A percentile compares a stretch with the other conserved stretches of the same genome.
phyloP scores from a whole-genome alignment of 2,888 invertebrate genomes.

The Eudemis profundana region DNA sequence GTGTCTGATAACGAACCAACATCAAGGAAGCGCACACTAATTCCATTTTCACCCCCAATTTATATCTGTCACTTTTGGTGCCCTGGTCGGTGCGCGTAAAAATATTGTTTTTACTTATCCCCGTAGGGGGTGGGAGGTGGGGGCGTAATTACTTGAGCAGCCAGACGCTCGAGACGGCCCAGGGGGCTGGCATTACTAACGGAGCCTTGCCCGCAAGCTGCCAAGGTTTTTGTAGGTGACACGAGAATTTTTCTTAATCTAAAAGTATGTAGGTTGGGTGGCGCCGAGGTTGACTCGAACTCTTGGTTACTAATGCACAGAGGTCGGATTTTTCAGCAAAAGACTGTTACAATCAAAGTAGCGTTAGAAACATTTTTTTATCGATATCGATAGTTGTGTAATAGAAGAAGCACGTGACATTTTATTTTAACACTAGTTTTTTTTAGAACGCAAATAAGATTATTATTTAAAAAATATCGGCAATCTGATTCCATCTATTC shows the following conservation, averaged over 20 bases:
- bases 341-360: no score
- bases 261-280: constrained; percentile 40
- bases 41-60: constrained; percentile 79
- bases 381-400: no score
- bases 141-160: constrained; percentile 82
- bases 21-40: constrained; percentile 71
- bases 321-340: no score
- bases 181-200: constrained; percentile 72
- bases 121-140: constrained; percentile 57
- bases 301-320: constrained; percentile 35
- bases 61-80: constrained; percentile 82
- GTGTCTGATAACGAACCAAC: constrained; percentile 53
- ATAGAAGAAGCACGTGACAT: no score
- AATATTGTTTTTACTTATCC: constrained; percentile 85
- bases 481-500: no score
- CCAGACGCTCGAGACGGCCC: constrained; percentile 69
- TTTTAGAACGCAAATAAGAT: no score
- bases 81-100: constrained; percentile 77
- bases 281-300: constrained; percentile 23
- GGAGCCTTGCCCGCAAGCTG: constrained; percentile 63
- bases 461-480: no score
- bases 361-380: no score
- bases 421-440: no score
- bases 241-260: constrained; percentile 73
- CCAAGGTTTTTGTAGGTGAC: constrained; percentile 70